Evolutionary conservation across 2,113 vertebrate genomes (phyloP), one percentile per base, ranked within the genome.

Genomic region (Pterophyllum scalare): DNA sequence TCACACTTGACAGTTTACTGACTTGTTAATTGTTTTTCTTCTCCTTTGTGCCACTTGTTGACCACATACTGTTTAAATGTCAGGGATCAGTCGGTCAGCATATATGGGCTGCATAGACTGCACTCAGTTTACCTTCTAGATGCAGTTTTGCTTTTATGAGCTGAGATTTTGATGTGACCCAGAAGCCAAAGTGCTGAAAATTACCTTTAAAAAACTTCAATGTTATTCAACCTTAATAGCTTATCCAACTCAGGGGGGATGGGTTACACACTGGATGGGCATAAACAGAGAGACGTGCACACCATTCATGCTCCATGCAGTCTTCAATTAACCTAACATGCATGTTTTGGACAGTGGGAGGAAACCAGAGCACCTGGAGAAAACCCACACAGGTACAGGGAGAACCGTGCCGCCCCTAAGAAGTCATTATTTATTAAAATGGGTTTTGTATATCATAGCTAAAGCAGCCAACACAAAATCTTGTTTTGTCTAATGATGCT

Each of bases 301-400:
- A 54, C 46, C 67, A 33, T 72, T 54, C 6, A 54, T 52, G 67
- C 67, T 72, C 67, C 52, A 26, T 28, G 31, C 26, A 2, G 26
- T 72, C 67, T 72, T 43, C 67, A 54, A 49, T 72, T 72, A 72
- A 72, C 67, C 67, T 54, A 72, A 72, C 67, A 72, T 54, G 46
- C 26, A 54, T n/a, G 43, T 72, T 72, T 72, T 72, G 67, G 67
- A 72, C 67, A 54, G 26, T 33, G 26, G 46, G 31, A 54, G 67
- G 67, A 72, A 72, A 72, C 67, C 67, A 72, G 67, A 72, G 67
- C 67, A 72, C 67, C 67, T 54, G 67, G 67, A 54, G 67, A 72
- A 72, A 72, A 72, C 67, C 67, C 67, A 72, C 67, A 72, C 67
- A 72, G 19, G 67, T 54, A 33, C 46, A 54, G 46, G 67, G 67